phyloP scores from a whole-genome alignment of 2,113 vertebrate species.

The Cololabis saira region DNA sequence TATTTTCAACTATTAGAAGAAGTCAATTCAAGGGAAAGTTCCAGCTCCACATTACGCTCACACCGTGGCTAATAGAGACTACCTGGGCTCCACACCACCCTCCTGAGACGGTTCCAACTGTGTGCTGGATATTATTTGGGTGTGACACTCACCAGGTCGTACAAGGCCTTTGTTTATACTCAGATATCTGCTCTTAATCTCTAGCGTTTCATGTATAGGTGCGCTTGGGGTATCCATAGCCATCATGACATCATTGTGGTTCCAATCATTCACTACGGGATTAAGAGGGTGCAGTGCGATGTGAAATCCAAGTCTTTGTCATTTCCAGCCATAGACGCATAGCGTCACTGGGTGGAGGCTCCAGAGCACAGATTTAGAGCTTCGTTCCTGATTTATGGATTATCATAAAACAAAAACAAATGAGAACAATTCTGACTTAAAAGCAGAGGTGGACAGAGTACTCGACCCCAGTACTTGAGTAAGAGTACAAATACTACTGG shows the following conservation, averaged over 20 bases:
- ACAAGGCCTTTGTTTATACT: conserved; percentile 5
- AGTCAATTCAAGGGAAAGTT: too few relatives aligned
- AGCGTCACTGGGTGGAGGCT: conserved; percentile 40
- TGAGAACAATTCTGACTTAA: conserved; percentile 11
- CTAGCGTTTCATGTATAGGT: conserved; percentile 21
- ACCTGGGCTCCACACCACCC: not conserved
- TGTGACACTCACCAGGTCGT: not conserved
- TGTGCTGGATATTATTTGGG: conserved; percentile 14
- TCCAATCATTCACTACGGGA: conserved; percentile 37
- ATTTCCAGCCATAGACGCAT: conserved; percentile 29
- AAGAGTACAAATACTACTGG: too few relatives aligned
- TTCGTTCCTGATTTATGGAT: conserved; percentile 19
- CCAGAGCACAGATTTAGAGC: conserved; percentile 39
- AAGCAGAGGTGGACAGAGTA: not conserved
- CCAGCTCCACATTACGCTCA: conserved; percentile 17
- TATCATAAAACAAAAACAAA: conserved; percentile 32
- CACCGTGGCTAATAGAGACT: not conserved
- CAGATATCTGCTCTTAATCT: conserved; percentile 10
- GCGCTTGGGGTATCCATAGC: conserved; percentile 8
- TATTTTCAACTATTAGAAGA: conserved; percentile 28
- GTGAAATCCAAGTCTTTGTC: conserved; percentile 55
- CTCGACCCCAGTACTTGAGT: too few relatives aligned
- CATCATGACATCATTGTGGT: conserved; percentile 25
- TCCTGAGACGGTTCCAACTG: conserved; percentile 26
- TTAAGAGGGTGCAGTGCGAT: conserved; percentile 39